Percentiles rank a stretch among this genome's conserved stretches.
These are phyloP conservation scores for Ophioninae sp. DNA, from an alignment of 2,888 invertebrate genomes.

Conservation along the genomic window DNA sequence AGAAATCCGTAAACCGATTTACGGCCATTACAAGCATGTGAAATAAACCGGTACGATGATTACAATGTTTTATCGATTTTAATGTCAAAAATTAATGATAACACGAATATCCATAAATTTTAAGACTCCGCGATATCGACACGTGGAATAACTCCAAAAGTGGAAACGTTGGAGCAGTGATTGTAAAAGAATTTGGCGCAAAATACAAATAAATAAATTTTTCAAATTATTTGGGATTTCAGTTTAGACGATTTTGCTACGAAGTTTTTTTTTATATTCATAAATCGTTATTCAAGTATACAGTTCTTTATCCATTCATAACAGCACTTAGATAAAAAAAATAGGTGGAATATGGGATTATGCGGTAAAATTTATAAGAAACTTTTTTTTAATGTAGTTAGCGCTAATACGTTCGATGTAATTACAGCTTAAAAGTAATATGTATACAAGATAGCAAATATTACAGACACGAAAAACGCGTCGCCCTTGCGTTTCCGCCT, in stretches of 20 bases:
- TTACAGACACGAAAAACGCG: neutral
- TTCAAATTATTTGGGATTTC: neutral
- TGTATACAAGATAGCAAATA: neutral
- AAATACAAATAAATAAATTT: neutral
- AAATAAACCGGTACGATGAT: neutral
- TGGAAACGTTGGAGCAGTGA: neutral
- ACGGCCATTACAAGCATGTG: neutral
- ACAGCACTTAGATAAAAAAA: neutral
- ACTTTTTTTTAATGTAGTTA: neutral
- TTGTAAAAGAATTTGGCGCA: neutral
- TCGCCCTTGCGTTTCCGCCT: neutral
- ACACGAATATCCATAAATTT: neutral
- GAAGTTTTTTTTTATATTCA: neutral
- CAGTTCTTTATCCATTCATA: neutral
- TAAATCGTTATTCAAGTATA: neutral
- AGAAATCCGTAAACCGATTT: neutral
- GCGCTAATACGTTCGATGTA: neutral
- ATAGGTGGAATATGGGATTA: neutral
- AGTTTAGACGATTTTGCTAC: neutral
- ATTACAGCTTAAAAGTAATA: conserved; percentile 12
- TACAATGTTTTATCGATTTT: neutral
- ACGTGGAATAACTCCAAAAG: neutral
- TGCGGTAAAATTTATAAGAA: neutral
- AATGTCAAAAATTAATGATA: neutral
- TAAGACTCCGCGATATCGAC: neutral